Evolutionary conservation across 2,888 invertebrate genomes (phyloP).

Genomic region (Heliconius charithonia): DNA sequence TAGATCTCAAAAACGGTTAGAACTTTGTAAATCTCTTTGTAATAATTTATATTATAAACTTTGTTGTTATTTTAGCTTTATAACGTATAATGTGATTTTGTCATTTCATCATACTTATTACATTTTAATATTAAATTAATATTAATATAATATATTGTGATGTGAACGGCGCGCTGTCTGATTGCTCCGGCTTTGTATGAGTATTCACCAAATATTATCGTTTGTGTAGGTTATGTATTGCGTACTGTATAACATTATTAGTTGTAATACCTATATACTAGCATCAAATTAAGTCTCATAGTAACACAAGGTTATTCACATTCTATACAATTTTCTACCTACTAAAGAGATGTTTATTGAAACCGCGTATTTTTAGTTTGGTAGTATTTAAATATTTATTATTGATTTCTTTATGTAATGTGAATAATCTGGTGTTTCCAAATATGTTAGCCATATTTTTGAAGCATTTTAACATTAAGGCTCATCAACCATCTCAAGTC

Average conservation of each 20-base stretch:
- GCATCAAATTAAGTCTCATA: not conserved
- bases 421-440: constrained; percentile 52
- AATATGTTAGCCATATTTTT: constrained; percentile 74
- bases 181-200: constrained; percentile 30
- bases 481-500: constrained; percentile 75
- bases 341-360: not conserved
- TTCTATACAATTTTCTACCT: not conserved
- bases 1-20: constrained; percentile 22
- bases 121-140: not conserved
- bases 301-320: constrained; percentile 1
- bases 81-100: constrained; percentile 3
- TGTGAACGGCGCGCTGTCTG: not conserved
- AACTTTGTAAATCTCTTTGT: constrained; percentile 13
- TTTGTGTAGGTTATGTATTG: constrained; percentile 28
- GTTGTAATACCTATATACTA: constrained; percentile 19
- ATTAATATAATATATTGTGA: not conserved
- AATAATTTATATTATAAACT: constrained; percentile 1
- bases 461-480: constrained; percentile 66
- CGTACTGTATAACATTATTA: constrained; percentile 21
- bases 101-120: constrained; percentile 21
- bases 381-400: constrained; percentile 33
- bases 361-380: constrained; percentile 6
- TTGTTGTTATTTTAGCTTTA: constrained; percentile 16
- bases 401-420: constrained; percentile 26
- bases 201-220: constrained; percentile 42